Evolutionary conservation across 2,888 invertebrate species (phyloP).

Genomic region (Serrognathus titanus): DNA sequence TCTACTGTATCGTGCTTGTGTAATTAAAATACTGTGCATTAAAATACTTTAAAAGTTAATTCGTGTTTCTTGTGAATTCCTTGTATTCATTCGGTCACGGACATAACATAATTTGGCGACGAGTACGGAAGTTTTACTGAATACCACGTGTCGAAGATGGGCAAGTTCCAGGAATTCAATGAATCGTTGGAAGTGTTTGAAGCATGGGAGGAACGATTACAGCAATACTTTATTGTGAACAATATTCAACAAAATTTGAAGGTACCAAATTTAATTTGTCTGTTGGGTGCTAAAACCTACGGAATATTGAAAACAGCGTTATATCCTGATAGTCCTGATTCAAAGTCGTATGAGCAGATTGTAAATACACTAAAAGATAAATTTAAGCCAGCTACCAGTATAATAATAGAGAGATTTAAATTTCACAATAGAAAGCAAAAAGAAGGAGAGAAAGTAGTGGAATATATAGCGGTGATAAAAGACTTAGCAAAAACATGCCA

Average conservation of each 20-base stretch:
- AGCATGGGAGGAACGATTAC: not conserved
- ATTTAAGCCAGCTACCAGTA: not conserved
- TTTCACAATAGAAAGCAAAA: conserved; percentile 9
- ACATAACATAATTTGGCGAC: too few relatives aligned
- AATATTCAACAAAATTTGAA: not conserved
- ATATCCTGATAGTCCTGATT: not conserved
- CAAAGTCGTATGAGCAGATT: not conserved
- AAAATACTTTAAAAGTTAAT: too few relatives aligned
- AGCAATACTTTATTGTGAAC: not conserved
- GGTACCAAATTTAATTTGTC: not conserved
- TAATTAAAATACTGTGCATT: too few relatives aligned
- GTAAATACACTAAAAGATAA: not conserved
- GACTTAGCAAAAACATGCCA: conserved; percentile 8
- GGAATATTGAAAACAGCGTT: not conserved
- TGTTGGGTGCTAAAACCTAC: not conserved
- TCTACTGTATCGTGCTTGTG: too few relatives aligned
- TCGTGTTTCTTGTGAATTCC: too few relatives aligned
- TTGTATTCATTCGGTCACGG: too few relatives aligned
- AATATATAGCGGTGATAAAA: conserved; percentile 6
- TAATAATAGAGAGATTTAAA: conserved; percentile 1
- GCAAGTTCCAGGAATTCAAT: not conserved
- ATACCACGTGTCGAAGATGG: not conserved
- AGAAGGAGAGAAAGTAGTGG: not conserved
- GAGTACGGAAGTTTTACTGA: too few relatives aligned
- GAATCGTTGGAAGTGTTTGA: not conserved